Evolutionary conservation across 2,888 invertebrate species (phyloP).

Genomic region (Cheilosia scutellata): DNA sequence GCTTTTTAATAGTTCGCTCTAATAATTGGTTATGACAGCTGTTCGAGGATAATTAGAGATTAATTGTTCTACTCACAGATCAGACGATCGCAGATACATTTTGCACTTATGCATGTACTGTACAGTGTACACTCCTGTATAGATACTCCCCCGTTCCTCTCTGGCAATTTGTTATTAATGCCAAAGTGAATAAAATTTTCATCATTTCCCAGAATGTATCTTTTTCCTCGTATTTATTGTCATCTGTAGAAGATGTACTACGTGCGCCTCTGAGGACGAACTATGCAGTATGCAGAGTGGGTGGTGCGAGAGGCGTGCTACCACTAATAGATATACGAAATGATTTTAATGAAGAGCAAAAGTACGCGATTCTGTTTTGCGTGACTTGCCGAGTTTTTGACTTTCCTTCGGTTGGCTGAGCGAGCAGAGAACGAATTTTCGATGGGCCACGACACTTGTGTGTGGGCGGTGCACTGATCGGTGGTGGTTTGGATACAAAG

Average conservation of each 20-base stretch:
- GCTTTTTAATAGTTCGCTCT: conserved; percentile 76
- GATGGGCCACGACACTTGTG: conserved; percentile 29
- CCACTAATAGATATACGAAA: conserved; percentile 31
- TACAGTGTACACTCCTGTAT: background rate
- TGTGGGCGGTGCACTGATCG: background rate
- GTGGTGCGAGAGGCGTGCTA: conserved; percentile 48
- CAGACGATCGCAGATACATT: conserved; percentile 67
- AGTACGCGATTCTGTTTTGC: conserved; percentile 11
- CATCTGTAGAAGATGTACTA: conserved; percentile 17
- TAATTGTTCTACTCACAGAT: conserved; percentile 82
- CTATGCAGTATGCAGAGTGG: conserved; percentile 47
- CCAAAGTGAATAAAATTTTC: conserved; percentile 51
- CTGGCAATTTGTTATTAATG: conserved; percentile 56
- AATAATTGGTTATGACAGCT: conserved; percentile 81
- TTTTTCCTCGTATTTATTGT: conserved; percentile 57
- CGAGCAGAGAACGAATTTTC: background rate
- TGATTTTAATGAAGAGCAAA: conserved; percentile 48
- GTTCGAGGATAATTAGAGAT: conserved; percentile 83
- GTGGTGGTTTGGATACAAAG: conserved; percentile 11
- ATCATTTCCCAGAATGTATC: conserved; percentile 63
- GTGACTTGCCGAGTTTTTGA: conserved; percentile 61
- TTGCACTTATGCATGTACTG: conserved; percentile 63
- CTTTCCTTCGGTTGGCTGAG: conserved; percentile 30
- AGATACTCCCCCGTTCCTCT: background rate
- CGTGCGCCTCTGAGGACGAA: conserved; percentile 44